These are phyloP conservation scores for Epizoanthus ramosus DNA, from an alignment of 92 coral and sea anemone species.

Conservation along the genomic window DNA sequence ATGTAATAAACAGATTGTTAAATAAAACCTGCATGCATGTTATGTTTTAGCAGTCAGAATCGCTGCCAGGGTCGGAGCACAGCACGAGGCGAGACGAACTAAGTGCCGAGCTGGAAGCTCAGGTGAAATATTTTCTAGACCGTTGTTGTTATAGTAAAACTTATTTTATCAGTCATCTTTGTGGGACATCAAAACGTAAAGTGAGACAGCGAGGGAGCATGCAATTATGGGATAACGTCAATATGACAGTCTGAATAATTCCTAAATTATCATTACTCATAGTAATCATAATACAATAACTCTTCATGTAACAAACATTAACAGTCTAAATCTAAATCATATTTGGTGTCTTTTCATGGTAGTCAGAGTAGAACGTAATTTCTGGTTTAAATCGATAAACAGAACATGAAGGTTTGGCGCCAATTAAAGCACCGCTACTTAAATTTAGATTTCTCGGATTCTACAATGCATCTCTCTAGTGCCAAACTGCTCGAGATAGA, in stretches of 20 bases:
- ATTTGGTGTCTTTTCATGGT: not conserved
- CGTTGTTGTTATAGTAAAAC: not conserved
- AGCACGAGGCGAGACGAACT: constrained; percentile 66
- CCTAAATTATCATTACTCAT: no score
- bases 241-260: no score
- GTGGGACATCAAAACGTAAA: no score
- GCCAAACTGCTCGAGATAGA: not conserved
- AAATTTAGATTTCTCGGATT: no score
- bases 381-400: no score
- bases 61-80: constrained; percentile 77
- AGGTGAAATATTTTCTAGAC: constrained; percentile 57
- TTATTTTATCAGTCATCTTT: no score
- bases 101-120: constrained; percentile 91
- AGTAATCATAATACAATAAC: no score
- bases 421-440: no score
- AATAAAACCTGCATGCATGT: not conserved
- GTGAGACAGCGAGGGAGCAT: no score
- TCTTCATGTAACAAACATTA: not conserved
- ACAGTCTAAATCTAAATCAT: not conserved
- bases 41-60: constrained; percentile 78
- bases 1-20: not conserved
- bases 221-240: no score
- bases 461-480: not conserved
- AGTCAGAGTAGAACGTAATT: no score
- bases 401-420: no score